Base-by-base conservation (phyloP, 2,888 invertebrate genomes). In the Tetranychus piercei region DNA sequence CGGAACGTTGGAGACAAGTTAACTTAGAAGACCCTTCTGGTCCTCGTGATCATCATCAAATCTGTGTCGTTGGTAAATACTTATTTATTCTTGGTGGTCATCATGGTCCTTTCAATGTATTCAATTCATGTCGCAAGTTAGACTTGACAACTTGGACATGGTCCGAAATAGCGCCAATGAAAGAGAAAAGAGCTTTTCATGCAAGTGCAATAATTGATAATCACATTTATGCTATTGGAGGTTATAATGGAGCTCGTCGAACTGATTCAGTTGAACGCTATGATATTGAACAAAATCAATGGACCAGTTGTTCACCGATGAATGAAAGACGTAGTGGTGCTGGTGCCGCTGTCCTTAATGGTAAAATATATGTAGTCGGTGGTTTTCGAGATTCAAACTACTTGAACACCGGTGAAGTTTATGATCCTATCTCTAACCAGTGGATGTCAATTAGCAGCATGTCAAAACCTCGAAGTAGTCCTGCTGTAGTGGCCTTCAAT, bases 91-190 rank as follows among this genome's bases (percentile, higher is more conserved):
- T 73, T 34, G 73, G 73, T 20, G 73, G 73, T 34, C 73, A 73
- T 73, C 64, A 55, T 23, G 73, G 73, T 9, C 73, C 73, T 15
- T 45, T 73, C 44, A 73, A 73, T 73, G 73, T 73, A 23, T 73
- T 64, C 20, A 73, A 73, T 64, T 73, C 73, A 44, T 73, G 73
- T 73, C 73, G 73, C 7, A 45, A 55, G 15, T 22, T 73, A 9
- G 64, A 73, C 22, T n/a, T 73, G 11, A 22, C 15, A 9, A 64
- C 73, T 22, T 15, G 43, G 15, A 55, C 44, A 64, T 73, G 73
- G 73, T 7, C 9, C 22, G 73, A 73, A n/a, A 73, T 73, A 55
- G 45, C 73, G n/a, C 73, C 73, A 7, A 73, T 73, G 73, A 18
- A 22, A 20, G 73, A 73, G 23, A 73, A 65, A 23, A n/a, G 73